Evolutionary conservation across 1,140 invertebrate species (phyloP), one percentile per base, ranked within the genome.

Genomic region (Saccostrea echinata): DNA sequence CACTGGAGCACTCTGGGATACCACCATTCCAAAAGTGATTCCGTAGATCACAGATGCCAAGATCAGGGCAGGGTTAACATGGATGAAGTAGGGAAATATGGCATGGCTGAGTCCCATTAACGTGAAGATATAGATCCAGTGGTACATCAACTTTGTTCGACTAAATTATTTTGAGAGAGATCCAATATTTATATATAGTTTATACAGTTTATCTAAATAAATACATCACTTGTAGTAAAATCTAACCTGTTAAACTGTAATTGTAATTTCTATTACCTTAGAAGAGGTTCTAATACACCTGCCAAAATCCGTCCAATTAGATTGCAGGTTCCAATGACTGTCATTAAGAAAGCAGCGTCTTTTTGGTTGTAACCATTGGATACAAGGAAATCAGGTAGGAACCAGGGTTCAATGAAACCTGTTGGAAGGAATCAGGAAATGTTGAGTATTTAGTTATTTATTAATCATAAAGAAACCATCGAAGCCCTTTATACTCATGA

Each of bases 381-480:
- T 16, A 52, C 33, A 13, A 83, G n/a, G 51, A 51, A 83, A 52
- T 83, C 81, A 18, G 81, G 81, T 9, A 83, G 35, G 30, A 52
- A 83, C 81, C 81, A 83, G 24, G 35, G 35, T 33, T 83, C 81
- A n/a, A 52, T 35, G 24, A 51, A 83, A n/a, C 81, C 81, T 83
- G 21, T 27, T 76, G 4, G 16, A 76, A 24, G 13, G 8, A 76
- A 76, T 76, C 35, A 43, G 35, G 35, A 43, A 43, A 43, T 43
- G 35, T 43, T 43, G 6, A 43, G 35, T 3, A 43, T 43, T 43
- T 43, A 6, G 35, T 43, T 6, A 43, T 43, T n/a, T n/a, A n/a
- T n/a, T n/a, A n/a, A n/a, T n/a, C n/a, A n/a, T n/a, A n/a, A n/a
- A n/a, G n/a, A n/a, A n/a, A n/a, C n/a, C n/a, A n/a, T n/a, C n/a